phyloP scores from a whole-genome alignment of 2,113 vertebrate genomes.

The Scatophagus argus region DNA sequence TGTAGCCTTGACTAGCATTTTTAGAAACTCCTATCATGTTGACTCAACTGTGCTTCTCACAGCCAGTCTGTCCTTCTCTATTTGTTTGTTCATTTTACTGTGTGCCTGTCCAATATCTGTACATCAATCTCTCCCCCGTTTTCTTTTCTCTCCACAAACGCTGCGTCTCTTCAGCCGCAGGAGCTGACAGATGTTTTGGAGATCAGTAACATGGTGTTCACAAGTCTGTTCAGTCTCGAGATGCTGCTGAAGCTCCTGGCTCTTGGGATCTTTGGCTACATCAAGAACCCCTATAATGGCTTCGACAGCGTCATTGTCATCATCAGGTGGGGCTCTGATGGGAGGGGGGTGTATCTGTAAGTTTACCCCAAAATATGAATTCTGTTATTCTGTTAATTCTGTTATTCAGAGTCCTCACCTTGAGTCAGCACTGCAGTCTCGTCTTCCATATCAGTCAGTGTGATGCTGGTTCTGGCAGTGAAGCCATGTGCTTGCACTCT shows the following conservation, averaged over 20 bases:
- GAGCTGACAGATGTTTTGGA: constrained; percentile 95
- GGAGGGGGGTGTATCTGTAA: neutral
- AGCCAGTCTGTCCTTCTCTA: constrained; percentile 40
- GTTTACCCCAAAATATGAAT: constrained; percentile 25
- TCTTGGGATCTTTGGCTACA: constrained; percentile 92
- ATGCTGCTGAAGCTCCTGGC: constrained; percentile 96
- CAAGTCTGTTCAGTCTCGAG: constrained; percentile 96
- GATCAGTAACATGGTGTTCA: constrained; percentile 99
- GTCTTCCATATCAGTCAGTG: constrained; percentile 11
- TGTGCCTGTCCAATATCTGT: constrained; percentile 42
- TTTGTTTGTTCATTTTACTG: constrained; percentile 55
- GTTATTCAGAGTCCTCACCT: constrained; percentile 11
- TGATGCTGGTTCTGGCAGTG: constrained; percentile 22
- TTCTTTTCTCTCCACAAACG: constrained; percentile 33
- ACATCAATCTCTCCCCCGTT: constrained; percentile 35
- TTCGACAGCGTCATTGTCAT: constrained; percentile 96
- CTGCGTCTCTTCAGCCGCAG: constrained; percentile 84
- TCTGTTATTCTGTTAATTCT: neutral
- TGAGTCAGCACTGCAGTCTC: constrained; percentile 20
- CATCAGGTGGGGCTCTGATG: constrained; percentile 89
- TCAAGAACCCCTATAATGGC: constrained; percentile 97
- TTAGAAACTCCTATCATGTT: constrained; percentile 31
- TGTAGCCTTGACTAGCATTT: constrained; percentile 4
- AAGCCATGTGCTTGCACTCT: constrained; percentile 40
- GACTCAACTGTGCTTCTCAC: constrained; percentile 13